These are phyloP conservation scores for Maccullochella peelii DNA, from an alignment of 2,113 vertebrate species.

Conservation along the genomic window DNA sequence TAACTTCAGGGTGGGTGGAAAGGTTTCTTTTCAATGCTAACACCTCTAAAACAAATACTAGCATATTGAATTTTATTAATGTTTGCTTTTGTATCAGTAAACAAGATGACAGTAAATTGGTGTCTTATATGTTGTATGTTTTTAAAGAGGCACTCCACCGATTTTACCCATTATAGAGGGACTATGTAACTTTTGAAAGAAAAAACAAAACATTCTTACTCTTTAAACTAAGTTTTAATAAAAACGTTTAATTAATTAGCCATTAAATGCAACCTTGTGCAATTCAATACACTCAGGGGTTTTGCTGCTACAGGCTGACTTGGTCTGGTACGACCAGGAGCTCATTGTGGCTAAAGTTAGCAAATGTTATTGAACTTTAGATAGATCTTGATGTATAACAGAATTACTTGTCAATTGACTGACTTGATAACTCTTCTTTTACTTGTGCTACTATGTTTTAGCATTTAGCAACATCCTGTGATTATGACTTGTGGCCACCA, in stretches of 20 bases:
- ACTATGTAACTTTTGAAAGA: not conserved
- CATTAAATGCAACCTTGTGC: not conserved
- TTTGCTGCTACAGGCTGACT: not conserved
- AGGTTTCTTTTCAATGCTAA: not conserved
- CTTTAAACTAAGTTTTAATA: not conserved
- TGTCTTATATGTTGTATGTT: not conserved
- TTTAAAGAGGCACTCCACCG: not conserved
- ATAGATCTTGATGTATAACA: not conserved
- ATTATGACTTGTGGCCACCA: too few species aligned
- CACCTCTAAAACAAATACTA: not conserved
- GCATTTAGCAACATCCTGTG: too few species aligned
- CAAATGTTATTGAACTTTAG: too few species aligned
- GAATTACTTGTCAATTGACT: too few species aligned
- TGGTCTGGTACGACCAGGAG: not conserved
- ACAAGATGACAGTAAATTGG: not conserved
- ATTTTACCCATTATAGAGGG: not conserved
- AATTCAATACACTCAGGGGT: not conserved
- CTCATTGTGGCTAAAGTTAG: not conserved
- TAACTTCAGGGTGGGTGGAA: too few species aligned
- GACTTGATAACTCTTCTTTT: too few species aligned
- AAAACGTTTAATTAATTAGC: not conserved
- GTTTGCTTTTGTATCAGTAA: not conserved
- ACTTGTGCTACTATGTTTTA: too few species aligned
- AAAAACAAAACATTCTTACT: not conserved
- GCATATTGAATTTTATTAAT: not conserved